These are phyloP conservation scores for Adrianichthys oophorus DNA, from an alignment of 2,797 vertebrate genomes.

Conservation along the genomic window DNA sequence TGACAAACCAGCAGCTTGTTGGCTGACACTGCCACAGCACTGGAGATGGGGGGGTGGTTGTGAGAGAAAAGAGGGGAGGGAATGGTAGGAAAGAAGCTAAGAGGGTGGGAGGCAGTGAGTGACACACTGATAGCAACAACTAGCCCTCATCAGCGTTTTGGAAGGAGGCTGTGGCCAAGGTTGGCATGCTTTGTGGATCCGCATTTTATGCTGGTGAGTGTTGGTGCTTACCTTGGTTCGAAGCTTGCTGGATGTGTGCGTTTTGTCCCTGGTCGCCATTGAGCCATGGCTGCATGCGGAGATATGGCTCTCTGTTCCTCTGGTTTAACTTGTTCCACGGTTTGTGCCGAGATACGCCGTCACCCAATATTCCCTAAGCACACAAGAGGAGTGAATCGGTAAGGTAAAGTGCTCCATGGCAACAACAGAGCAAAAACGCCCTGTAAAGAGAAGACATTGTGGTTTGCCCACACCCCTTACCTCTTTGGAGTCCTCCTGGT, in stretches of 20 bases:
- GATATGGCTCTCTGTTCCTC: constrained; percentile 93
- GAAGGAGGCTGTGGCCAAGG: constrained; percentile 36
- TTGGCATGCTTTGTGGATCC: constrained; percentile 31
- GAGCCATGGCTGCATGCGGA: constrained; percentile 96
- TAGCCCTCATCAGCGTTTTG: constrained; percentile 67
- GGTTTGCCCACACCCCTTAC: constrained; percentile 34
- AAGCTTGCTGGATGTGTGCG: constrained; percentile 71
- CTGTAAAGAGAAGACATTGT: neutral
- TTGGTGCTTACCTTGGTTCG: constrained; percentile 70
- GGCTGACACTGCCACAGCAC: constrained; percentile 77
- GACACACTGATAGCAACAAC: constrained; percentile 70
- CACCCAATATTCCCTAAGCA: constrained; percentile 90
- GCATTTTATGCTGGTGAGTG: constrained; percentile 15
- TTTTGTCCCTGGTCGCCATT: constrained; percentile 92
- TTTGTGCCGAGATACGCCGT: constrained; percentile 91
- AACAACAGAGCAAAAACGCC: constrained; percentile 11
- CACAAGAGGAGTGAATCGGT: constrained; percentile 33
- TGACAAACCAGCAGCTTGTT: constrained; percentile 82
- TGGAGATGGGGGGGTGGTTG: constrained; percentile 61
- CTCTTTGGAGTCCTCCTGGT: constrained; percentile 78
- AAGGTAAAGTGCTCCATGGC: constrained; percentile 6
- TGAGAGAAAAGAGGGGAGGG: constrained; percentile 11
- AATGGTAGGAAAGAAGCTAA: constrained; percentile 7
- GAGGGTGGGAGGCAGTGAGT: constrained; percentile 44
- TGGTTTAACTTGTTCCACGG: constrained; percentile 95